Evolutionary conservation across 2,113 vertebrate species (phyloP).

Genomic region (Colaptes auratus): DNA sequence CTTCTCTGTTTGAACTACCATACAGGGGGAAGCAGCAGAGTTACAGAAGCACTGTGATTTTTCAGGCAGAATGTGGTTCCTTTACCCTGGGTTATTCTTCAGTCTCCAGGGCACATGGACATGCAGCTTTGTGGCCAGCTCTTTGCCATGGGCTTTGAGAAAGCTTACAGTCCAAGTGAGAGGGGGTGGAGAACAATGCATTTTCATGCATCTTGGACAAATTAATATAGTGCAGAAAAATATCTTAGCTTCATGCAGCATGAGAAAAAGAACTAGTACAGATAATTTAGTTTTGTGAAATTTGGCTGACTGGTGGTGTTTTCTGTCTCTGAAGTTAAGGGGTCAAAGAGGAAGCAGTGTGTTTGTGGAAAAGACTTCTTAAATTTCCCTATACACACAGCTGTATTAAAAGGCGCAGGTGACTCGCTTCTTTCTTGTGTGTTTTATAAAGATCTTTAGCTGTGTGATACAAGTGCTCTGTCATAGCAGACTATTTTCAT

Average conservation of each 20-base stretch:
- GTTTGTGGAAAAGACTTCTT: not conserved
- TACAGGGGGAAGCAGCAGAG: not conserved
- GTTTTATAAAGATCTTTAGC: not conserved
- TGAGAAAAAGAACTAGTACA: not conserved
- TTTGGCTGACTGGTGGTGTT: not conserved
- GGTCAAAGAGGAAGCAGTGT: not conserved
- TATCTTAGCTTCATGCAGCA: not conserved
- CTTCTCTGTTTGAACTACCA: not conserved
- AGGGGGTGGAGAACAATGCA: not conserved
- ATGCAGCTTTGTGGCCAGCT: not conserved
- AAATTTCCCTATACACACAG: not conserved
- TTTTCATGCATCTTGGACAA: not conserved
- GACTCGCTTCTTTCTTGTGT: not conserved
- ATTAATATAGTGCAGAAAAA: not conserved
- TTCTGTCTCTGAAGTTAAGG: not conserved
- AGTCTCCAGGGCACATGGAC: accelerated
- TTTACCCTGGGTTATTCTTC: accelerated
- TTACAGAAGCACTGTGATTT: not conserved
- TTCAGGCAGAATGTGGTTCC: not conserved
- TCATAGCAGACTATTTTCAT: not conserved
- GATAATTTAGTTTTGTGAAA: not conserved
- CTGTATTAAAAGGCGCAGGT: not conserved
- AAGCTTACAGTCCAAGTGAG: not conserved
- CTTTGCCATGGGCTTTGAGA: accelerated
- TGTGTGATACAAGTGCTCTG: not conserved